Percentiles rank a stretch among this genome's conserved stretches.
Evolutionary conservation across 2,888 invertebrate species (phyloP).

Genomic region (Acronicta aceris): DNA sequence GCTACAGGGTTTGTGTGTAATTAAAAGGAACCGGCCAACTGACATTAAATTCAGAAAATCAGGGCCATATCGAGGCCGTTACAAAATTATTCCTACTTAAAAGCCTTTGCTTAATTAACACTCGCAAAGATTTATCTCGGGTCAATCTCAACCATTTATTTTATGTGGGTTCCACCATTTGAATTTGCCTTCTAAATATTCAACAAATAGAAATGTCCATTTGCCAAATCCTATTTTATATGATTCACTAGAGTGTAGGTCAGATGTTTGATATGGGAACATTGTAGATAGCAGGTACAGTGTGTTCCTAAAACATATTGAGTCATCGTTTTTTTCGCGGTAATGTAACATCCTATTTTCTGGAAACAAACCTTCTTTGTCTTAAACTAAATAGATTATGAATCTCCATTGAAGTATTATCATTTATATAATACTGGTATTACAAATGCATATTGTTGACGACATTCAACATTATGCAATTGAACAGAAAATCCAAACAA

Average conservation of each 20-base stretch:
- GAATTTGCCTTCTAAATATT: conserved; percentile 48
- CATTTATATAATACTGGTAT: not conserved
- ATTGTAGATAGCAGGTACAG: conserved; percentile 14
- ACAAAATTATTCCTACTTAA: conserved; percentile 50
- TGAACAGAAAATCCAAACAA: too few relatives aligned
- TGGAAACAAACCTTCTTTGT: too few relatives aligned
- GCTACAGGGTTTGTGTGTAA: not conserved
- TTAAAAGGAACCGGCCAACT: conserved; percentile 11
- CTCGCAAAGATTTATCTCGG: conserved; percentile 59
- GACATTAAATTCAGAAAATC: conserved; percentile 39
- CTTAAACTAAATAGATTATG: too few relatives aligned
- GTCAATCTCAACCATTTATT: conserved; percentile 60
- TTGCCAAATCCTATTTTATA: conserved; percentile 45
- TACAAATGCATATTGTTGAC: not conserved
- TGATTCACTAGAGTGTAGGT: conserved; percentile 32
- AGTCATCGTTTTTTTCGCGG: conserved; percentile 15
- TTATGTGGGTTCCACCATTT: conserved; percentile 53
- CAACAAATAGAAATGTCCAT: conserved; percentile 51
- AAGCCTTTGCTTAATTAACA: conserved; percentile 59
- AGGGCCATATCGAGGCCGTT: conserved; percentile 35
- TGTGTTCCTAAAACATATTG: conserved; percentile 16
- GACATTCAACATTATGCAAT: too few relatives aligned
- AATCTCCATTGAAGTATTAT: too few relatives aligned
- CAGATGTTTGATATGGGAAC: conserved; percentile 11
- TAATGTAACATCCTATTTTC: not conserved